Conservation (phyloP, 2,113 vertebrate genomes). For the Oxyura jamaicensis region DNA sequence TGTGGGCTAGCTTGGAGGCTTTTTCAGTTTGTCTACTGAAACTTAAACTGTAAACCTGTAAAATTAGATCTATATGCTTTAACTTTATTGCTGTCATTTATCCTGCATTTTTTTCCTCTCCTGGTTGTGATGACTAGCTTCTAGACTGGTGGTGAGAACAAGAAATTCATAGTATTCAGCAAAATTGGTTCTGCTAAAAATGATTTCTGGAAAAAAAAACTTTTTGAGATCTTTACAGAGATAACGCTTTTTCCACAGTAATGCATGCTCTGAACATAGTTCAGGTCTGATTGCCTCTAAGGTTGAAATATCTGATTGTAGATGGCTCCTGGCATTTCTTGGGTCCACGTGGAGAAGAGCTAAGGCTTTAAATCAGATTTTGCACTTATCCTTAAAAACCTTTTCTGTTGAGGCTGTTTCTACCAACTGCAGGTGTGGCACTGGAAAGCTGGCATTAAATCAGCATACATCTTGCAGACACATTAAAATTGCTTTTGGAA, state of each 20-base stretch:
- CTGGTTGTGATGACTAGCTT: background rate
- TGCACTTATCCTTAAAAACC: background rate
- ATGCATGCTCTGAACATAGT: background rate
- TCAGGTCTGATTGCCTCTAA: background rate
- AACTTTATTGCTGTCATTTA: background rate
- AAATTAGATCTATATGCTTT: background rate
- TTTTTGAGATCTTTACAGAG: background rate
- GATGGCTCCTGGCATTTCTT: background rate
- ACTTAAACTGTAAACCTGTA: too few relatives aligned
- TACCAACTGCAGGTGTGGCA: background rate
- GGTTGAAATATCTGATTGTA: background rate
- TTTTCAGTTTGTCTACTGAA: background rate
- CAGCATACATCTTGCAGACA: background rate
- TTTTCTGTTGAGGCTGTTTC: background rate
- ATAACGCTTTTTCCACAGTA: background rate
- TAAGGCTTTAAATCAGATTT: background rate
- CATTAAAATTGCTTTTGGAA: background rate
- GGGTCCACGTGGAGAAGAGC: background rate
- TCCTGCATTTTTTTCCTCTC: background rate
- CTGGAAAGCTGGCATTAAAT: background rate
- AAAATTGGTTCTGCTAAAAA: background rate
- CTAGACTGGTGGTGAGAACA: background rate
- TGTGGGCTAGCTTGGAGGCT: background rate
- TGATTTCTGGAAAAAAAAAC: background rate
- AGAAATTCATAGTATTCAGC: background rate